Base-by-base conservation (phyloP, 2,113 vertebrate genomes). In the Scophthalmus maximus region DNA sequence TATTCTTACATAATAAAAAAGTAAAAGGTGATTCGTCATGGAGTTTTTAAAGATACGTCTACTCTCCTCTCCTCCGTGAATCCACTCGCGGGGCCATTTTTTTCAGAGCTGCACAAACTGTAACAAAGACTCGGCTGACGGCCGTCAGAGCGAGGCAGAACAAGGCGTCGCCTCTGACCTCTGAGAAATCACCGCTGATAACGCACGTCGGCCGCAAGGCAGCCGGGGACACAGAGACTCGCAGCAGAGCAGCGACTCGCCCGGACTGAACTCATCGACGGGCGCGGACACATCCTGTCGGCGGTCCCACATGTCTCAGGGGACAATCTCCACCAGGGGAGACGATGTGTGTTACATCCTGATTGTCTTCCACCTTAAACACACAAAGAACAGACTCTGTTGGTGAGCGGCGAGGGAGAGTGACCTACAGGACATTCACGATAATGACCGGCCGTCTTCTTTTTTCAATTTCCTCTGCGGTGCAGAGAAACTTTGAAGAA, bases 51-150 rank as follows among this genome's bases (percentile, higher is more conserved):
- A n/a, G n/a, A n/a, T 34, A 9, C 32, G 38, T 17, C 10, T 42
- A 15, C 8, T 18, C 38, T 42, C 38, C 15, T 67, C 68, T 67
- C 38, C 73, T 61, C 49, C 10, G 25, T 9, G 23, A 18, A 18
- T 15, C 30, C 27, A 8, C 5, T 5, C 30, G 30, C 5, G 76
- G 74, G 79, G 52, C 36, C 36, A 38, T n/a, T n/a, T n/a, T n/a
- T n/a, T n/a, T 44, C 38, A 17, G 40, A n/a, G 18, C 40, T n/a
- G 36, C 36, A 38, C 12, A 6, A 6, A 18, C 42, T 8, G 6
- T 44, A 8, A 80, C 87, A 90, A 85, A 85, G 87, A 46, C 83
- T 84, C 76, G 32, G 83, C 74, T 76, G 83, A 83, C 65, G 50
- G 70, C 87, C 77, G 75, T 87, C 81, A 81, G 73, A 47, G 63